These are phyloP conservation scores for Eueremaeus valkanovi DNA, from an alignment of 2,888 invertebrate species.

Conservation along the genomic window DNA sequence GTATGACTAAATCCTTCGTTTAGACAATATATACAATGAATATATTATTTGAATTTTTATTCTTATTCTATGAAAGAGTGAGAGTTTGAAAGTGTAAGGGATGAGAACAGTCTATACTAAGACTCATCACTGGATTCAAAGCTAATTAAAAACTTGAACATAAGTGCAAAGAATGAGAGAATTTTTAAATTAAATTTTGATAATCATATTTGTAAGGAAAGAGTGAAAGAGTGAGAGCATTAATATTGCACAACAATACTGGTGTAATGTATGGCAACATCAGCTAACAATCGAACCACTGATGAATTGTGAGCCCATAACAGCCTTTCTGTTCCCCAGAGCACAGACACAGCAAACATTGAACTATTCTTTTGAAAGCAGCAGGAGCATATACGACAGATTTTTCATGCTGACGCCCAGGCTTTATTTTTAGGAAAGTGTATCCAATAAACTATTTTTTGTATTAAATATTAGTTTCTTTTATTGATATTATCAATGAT, in stretches of 20 bases:
- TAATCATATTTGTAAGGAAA: background rate
- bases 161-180: background rate
- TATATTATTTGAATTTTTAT: background rate
- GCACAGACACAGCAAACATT: background rate
- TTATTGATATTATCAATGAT: too few relatives aligned
- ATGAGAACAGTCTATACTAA: background rate
- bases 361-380: background rate
- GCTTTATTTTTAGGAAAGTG: too few relatives aligned
- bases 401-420: too few relatives aligned
- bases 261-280: background rate
- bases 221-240: too few relatives aligned
- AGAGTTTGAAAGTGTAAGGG: background rate
- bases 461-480: too few relatives aligned
- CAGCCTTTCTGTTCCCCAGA: background rate
- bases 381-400: too few relatives aligned
- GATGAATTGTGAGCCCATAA: background rate
- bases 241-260: background rate
- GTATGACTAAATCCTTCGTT: background rate
- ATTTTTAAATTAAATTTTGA: background rate
- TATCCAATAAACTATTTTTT: too few relatives aligned
- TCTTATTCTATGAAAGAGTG: background rate
- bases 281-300: background rate
- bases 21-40: background rate
- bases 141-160: constrained; percentile 1
- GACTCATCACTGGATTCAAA: background rate